Percentiles rank a stretch among this genome's conserved stretches.
Conservation (phyloP, 1,140 invertebrate species). For the Lasaia peninsularis region DNA sequence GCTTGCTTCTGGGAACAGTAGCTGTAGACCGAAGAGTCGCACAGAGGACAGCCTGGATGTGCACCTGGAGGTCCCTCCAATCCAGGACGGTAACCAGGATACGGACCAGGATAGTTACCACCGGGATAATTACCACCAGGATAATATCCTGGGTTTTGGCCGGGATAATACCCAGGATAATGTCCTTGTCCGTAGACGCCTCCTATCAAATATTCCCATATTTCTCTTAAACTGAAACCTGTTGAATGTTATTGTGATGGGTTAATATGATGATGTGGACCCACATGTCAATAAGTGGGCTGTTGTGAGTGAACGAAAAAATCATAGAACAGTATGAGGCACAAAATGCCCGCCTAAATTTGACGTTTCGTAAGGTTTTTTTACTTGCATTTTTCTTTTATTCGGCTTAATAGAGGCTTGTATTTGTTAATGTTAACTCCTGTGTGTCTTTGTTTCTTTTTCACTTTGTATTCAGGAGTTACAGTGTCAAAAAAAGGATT, state of each 20-base stretch:
- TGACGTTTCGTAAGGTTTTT: too few species aligned
- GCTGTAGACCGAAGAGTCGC: slow-evolving; percentile 85
- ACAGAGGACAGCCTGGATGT: slow-evolving; percentile 80
- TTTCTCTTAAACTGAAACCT: slow-evolving; percentile 67
- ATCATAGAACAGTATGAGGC: too few species aligned
- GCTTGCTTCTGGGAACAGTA: slow-evolving; percentile 85
- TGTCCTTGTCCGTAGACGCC: slow-evolving; percentile 44
- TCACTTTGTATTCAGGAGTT: too few species aligned
- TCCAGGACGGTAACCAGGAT: slow-evolving; percentile 29
- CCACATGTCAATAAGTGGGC: not conserved
- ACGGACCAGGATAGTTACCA: slow-evolving; percentile 23
- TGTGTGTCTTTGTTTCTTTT: too few species aligned
- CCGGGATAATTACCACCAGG: slow-evolving; percentile 33
- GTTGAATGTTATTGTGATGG: slow-evolving; percentile 47
- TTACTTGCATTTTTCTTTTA: too few species aligned
- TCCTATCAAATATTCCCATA: slow-evolving; percentile 68
- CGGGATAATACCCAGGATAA: slow-evolving; percentile 32
- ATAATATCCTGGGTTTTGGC: slow-evolving; percentile 23
- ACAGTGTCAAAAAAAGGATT: too few species aligned
- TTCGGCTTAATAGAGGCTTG: too few species aligned
- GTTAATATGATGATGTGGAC: slow-evolving; percentile 27
- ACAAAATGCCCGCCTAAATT: too few species aligned
- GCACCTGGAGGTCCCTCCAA: slow-evolving; percentile 55
- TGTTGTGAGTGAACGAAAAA: too few species aligned
- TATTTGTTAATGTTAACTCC: too few species aligned